phyloP scores from a whole-genome alignment of 2,113 vertebrate genomes.

The Axis porcinus region DNA sequence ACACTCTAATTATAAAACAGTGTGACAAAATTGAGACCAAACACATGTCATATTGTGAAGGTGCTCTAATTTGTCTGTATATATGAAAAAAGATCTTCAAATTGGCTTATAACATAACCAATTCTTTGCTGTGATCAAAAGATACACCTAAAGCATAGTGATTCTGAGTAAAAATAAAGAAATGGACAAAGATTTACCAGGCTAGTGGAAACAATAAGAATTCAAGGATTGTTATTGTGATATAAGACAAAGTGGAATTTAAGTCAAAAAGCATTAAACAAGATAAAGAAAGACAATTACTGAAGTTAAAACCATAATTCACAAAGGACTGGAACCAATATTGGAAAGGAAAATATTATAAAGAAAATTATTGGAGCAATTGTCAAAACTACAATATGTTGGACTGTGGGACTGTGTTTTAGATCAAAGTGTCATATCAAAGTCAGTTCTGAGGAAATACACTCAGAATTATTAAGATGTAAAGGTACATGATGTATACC shows the following conservation, averaged over 20 bases:
- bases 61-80: background rate
- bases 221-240: background rate
- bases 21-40: background rate
- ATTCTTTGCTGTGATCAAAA: background rate
- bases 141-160: background rate
- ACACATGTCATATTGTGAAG: background rate
- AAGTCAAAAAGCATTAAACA: background rate
- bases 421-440: background rate
- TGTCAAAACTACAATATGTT: background rate
- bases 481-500: background rate
- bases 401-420: background rate
- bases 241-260: background rate
- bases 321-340: background rate
- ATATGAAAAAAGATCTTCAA: conserved; percentile 6
- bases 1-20: background rate
- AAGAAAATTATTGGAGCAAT: background rate
- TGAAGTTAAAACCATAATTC: background rate
- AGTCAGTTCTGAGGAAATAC: background rate
- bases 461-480: background rate
- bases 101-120: background rate
- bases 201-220: background rate
- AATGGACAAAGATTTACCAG: background rate
- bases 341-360: background rate
- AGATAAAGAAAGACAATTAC: background rate
- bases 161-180: background rate